Evolutionary conservation across 92 coral and sea anemone genomes (phyloP), one percentile per base, ranked within the genome.

Genomic region (Pocillopora grandis): DNA sequence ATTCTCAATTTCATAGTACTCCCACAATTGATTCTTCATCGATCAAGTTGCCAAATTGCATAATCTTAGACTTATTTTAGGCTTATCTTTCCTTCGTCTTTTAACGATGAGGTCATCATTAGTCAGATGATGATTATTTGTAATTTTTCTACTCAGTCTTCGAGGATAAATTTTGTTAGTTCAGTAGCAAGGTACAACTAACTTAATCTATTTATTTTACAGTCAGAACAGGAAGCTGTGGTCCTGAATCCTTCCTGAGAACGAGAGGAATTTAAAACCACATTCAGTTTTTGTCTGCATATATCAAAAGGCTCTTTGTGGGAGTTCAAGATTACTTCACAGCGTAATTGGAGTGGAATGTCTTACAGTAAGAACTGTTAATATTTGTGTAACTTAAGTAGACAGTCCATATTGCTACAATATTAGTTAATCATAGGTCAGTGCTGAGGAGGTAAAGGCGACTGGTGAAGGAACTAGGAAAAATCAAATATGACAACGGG

Each of bases 171-270:
- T 16, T 70, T 37, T 12, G 9, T 70, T 35, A 42, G 8, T 42
- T 42, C 31, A 27, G 52, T 42, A 42, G 5, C 8, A 42, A 42
- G 52, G 52, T n/a, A 35, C 23, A 35, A 2, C 75, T 70, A 36
- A 70, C 10, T 16, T 49, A 49, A 35, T 20, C 33, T 55, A 16
- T 76, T 76, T 18, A 10, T 36, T 33, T 76, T 33, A 2, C 33
- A 31, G 61, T 76, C 80, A 76, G 80, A 42, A 59, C 57, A 35
- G 48, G 31, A 76, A 70, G 35, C 80, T 59, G 66, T 58, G 60
- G 81, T 62, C 18, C 42, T 17, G 67, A 77, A 31, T 58, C 33
- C 78, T 10, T 31, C n/a, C 58, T 62, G 8, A 42, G 49, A 35
- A 76, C 52, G 21, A 37, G 68, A 75, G 42, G 19, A 75, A 75